Base-by-base conservation (phyloP, 2,888 invertebrate species). In the Meteorus cinctellus region DNA sequence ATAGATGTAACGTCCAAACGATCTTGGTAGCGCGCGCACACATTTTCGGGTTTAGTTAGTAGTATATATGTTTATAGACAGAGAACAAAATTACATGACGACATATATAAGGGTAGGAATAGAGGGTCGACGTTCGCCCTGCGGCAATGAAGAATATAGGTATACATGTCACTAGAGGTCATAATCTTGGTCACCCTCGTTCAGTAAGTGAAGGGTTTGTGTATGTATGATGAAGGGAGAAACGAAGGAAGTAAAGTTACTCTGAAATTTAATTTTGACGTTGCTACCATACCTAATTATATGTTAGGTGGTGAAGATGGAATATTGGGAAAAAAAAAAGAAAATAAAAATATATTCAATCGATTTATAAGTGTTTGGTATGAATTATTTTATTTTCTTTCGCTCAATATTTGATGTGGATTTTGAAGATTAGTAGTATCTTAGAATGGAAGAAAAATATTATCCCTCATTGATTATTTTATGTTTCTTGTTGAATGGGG, bases 71-170 rank as follows among this genome's bases (percentile, higher is more conserved):
- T 10, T n/a, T 55, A 55, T 55, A 19, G n/a, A 24, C 24, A 19
- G n/a, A 6, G 55, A 55, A 55, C 19, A 6, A 19, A 8, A 55
- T 55, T 55, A 69, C 51, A 68, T 34, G 62, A 27, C 62, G 45
- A 72, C n/a, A 55, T 55, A 55, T 55, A 19, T 55, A 55, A 55
- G 19, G 55, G 10, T 1, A 24, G 55, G 19, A 8, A 55, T 55
- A 48, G 45, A 63, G 72, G 48, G 48, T 72, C 63, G 19, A 19
- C 55, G 71, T 60, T 71, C 41, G 72, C 63, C 72, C 34, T 31
- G 48, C 67, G 68, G 71, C 77, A 77, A 74, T 74, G 68, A 72
- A 74, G 74, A 74, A 74, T 77, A 55, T 55, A 77, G 63, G 63
- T 72, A 72, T 66, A 77, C 74, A 71, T 69, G 63, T 66, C 70